Conservation (phyloP, 2,797 vertebrate species). For the Platyrinchus mystaceus region DNA sequence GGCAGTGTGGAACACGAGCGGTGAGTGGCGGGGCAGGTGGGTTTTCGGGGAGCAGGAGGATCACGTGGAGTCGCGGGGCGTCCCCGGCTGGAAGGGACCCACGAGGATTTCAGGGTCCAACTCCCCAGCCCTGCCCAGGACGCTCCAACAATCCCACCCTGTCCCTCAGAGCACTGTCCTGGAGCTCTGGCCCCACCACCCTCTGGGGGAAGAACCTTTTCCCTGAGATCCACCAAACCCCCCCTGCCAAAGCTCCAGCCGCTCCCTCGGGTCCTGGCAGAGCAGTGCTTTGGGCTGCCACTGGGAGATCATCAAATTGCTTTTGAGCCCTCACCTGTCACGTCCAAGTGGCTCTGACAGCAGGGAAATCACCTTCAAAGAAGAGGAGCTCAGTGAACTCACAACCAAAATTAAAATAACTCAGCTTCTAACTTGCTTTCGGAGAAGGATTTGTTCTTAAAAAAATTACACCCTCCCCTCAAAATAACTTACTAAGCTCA, state of each 20-base stretch:
- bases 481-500: neutral
- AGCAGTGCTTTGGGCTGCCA: neutral
- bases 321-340: accelerated
- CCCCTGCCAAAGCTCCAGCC: neutral
- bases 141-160: neutral
- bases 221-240: neutral
- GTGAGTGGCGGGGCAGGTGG: conserved; percentile 40
- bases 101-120: neutral
- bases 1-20: conserved; percentile 82
- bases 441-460: neutral
- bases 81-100: neutral
- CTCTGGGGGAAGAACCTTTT: neutral
- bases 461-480: accelerated
- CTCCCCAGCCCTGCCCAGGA: neutral
- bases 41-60: neutral
- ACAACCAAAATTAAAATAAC: neutral
- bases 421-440: too few relatives aligned
- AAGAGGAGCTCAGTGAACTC: neutral
- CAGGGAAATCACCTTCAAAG: accelerated
- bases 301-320: neutral
- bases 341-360: neutral
- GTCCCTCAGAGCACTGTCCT: neutral
- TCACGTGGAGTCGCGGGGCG: neutral
- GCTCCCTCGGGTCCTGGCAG: neutral
- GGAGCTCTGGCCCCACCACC: neutral